phyloP scores from a whole-genome alignment of 1,140 invertebrate species.

The Forficula auricularia region DNA sequence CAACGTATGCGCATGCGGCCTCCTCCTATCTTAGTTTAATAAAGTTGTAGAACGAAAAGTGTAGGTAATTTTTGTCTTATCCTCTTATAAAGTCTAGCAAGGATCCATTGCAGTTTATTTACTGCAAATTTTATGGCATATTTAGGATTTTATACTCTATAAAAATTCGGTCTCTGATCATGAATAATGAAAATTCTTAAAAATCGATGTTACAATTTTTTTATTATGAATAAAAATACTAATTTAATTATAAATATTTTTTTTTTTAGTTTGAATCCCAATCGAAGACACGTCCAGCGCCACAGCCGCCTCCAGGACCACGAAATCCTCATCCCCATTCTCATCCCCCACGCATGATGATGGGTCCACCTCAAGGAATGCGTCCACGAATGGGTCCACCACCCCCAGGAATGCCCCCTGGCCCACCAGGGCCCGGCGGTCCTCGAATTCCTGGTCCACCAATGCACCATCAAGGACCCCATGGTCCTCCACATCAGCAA shows the following conservation, averaged over 20 bases:
- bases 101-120: too few species aligned
- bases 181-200: too few species aligned
- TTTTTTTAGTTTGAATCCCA: constrained; percentile 64
- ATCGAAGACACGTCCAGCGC: constrained; percentile 67
- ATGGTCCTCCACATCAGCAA: constrained; percentile 23
- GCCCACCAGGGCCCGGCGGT: constrained; percentile 25
- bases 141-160: too few species aligned
- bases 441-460: constrained; percentile 22
- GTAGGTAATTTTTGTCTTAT: too few species aligned
- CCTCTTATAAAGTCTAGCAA: too few species aligned
- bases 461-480: constrained; percentile 17
- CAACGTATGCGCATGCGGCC: too few species aligned
- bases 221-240: too few species aligned
- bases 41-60: too few species aligned
- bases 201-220: too few species aligned
- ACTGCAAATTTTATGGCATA: too few species aligned
- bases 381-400: constrained; percentile 35
- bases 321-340: constrained; percentile 24
- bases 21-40: too few species aligned
- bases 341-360: constrained; percentile 43
- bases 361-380: constrained; percentile 42
- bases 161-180: too few species aligned
- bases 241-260: neutral
- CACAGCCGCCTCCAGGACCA: constrained; percentile 40
- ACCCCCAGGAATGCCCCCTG: constrained; percentile 44